Base-by-base conservation (phyloP, 1,140 invertebrate species). In the Tetragonula clypearis region DNA sequence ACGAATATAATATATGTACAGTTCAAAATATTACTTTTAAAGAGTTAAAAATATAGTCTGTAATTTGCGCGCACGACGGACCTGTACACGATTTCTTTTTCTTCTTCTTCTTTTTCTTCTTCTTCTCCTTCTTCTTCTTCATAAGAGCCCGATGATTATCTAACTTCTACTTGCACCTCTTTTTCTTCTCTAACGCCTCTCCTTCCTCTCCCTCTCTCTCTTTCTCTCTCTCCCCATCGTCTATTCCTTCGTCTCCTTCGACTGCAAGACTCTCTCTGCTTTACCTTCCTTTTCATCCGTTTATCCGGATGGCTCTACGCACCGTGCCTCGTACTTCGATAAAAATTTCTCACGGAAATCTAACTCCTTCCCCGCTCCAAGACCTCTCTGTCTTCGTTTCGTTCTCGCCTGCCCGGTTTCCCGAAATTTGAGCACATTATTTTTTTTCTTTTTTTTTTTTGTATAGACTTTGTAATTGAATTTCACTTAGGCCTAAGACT, bases 21-120 rank as follows among this genome's bases (percentile, higher is more conserved):
- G 87, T 91, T 94, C 88, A 93, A 94, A 93, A 93, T 94, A 93
- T 94, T 92, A 94, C 83, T 92, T 94, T 94, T 93, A 93, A 93
- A 95, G 93, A 95, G 92, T 93, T 95, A 95, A 95, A 95, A 95
- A 95, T 95, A 95, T 95, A 95, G 91, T 94, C 90, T 93, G 92
- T 93, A 94, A 93, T 94, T 94, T 94, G 92, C 93, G 93, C 93
- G 93, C 92, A 91, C 92, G 92, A 93, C 93, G 92, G 92, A 94
- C 90, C 92, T 94, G 90, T 94, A 93, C 90, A 89, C 88, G 79
- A 8, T 49, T 26, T n/a, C 19, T 49, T 8, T 0, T 49, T 49
- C 41, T 49, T 35, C 3, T 35, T 30, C 0, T 41, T 41, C 41
- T 35, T 30, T 0, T 41, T 41, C 41, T 41, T 41, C 41, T 41